Percentiles rank a stretch among this genome's conserved stretches.
Conservation (phyloP, 2,113 vertebrate genomes). For the Microtus oregoni region DNA sequence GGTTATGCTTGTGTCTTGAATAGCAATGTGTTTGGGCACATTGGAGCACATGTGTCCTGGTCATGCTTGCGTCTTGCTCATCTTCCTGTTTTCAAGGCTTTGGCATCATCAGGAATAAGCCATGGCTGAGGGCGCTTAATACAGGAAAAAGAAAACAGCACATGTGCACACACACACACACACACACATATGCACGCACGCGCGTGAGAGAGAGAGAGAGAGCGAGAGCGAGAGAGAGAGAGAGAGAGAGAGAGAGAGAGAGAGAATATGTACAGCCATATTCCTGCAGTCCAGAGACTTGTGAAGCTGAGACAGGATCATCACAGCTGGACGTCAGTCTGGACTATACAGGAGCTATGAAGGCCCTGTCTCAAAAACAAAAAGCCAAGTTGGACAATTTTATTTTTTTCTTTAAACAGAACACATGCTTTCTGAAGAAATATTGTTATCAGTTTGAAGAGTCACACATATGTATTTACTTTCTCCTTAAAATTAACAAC, state of each 20-base stretch:
- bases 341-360: background rate
- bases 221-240: too few relatives aligned
- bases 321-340: background rate
- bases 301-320: background rate
- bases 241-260: too few relatives aligned
- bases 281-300: background rate
- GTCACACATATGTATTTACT: background rate
- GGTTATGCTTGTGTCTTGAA: too few relatives aligned
- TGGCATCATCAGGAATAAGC: background rate
- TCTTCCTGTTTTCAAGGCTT: background rate
- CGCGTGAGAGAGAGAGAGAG: too few relatives aligned
- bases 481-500: background rate
- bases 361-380: background rate
- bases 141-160: background rate
- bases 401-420: background rate
- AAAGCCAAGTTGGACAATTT: background rate
- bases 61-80: background rate
- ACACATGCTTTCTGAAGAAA: background rate
- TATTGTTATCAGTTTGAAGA: background rate
- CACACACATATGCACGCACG: too few relatives aligned
- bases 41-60: too few relatives aligned
- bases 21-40: too few relatives aligned
- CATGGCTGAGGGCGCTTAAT: background rate
- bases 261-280: too few relatives aligned
- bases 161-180: background rate